Percentiles rank a stretch among this genome's conserved stretches.
Evolutionary conservation across 2,113 vertebrate species (phyloP).

Genomic region (Proterorhinus semilunaris): DNA sequence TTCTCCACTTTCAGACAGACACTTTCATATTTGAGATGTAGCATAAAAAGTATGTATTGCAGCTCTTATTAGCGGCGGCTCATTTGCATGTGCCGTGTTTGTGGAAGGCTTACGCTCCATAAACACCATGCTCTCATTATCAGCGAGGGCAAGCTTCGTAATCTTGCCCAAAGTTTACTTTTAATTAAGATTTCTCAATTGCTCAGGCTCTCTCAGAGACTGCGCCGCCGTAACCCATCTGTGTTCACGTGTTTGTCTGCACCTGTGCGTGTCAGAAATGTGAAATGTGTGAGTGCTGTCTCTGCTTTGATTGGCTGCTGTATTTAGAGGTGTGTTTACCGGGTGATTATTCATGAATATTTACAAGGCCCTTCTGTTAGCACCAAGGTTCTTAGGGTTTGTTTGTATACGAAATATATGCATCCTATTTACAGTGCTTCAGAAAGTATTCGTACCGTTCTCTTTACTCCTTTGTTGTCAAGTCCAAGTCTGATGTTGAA

Average conservation of each 20-base stretch:
- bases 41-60: conserved; percentile 39
- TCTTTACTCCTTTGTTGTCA: too few relatives aligned
- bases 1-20: not conserved
- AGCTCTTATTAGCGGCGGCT: conserved; percentile 42
- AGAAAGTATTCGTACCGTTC: too few relatives aligned
- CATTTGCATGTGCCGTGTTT: conserved; percentile 59
- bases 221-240: conserved; percentile 55
- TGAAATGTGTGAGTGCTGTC: conserved; percentile 12
- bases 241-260: conserved; percentile 47
- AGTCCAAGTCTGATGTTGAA: too few relatives aligned
- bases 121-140: conserved; percentile 64
- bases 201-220: conserved; percentile 47
- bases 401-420: too few relatives aligned
- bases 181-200: conserved; percentile 70
- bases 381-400: not conserved
- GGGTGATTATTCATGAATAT: not conserved
- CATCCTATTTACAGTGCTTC: too few relatives aligned
- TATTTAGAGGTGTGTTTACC: conserved; percentile 5
- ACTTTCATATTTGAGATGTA: conserved; percentile 12
- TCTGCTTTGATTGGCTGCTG: conserved; percentile 7
- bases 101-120: conserved; percentile 52
- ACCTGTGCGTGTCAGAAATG: conserved; percentile 42
- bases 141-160: conserved; percentile 48
- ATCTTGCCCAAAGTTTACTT: conserved; percentile 72
- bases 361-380: not conserved